Conservation (phyloP, 2,888 invertebrate species). For the Lysandra coridon region DNA sequence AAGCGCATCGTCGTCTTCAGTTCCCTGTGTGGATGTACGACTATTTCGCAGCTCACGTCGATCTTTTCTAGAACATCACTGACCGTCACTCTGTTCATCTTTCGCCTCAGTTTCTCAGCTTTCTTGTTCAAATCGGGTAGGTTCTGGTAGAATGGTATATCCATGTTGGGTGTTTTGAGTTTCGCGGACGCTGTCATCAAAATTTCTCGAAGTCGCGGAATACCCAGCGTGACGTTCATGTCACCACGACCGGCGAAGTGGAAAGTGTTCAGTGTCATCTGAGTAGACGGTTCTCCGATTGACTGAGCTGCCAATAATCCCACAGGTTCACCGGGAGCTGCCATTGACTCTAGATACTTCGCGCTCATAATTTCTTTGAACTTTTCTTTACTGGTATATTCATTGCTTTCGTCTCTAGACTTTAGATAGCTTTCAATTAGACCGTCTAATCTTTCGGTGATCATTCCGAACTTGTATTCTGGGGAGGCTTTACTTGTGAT, state of each 20-base stretch:
- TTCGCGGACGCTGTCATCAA: slow-evolving; percentile 96
- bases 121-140: slow-evolving; percentile 71
- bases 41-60: slow-evolving; percentile 81
- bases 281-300: slow-evolving; percentile 99
- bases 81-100: slow-evolving; percentile 88
- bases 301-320: slow-evolving; percentile 98
- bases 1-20: slow-evolving; percentile 86
- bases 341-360: slow-evolving; percentile 88
- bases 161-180: slow-evolving; percentile 98
- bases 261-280: slow-evolving; percentile 99
- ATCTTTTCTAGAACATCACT: slow-evolving; percentile 89
- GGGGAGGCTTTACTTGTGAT: slow-evolving; percentile 85
- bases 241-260: slow-evolving; percentile 99
- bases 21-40: slow-evolving; percentile 75
- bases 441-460: slow-evolving; percentile 89
- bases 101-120: slow-evolving; percentile 85
- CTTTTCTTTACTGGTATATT: slow-evolving; percentile 64
- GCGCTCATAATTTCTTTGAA: slow-evolving; percentile 87
- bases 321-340: slow-evolving; percentile 97
- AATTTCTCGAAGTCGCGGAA: slow-evolving; percentile 97
- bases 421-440: slow-evolving; percentile 83
- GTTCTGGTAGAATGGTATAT: slow-evolving; percentile 87
- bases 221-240: slow-evolving; percentile 99
- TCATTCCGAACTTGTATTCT: slow-evolving; percentile 88
- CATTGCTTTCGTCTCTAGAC: slow-evolving; percentile 58